These are phyloP conservation scores for Amphibalanus amphitrite DNA, from an alignment of 1,140 invertebrate genomes.

Conservation along the genomic window DNA sequence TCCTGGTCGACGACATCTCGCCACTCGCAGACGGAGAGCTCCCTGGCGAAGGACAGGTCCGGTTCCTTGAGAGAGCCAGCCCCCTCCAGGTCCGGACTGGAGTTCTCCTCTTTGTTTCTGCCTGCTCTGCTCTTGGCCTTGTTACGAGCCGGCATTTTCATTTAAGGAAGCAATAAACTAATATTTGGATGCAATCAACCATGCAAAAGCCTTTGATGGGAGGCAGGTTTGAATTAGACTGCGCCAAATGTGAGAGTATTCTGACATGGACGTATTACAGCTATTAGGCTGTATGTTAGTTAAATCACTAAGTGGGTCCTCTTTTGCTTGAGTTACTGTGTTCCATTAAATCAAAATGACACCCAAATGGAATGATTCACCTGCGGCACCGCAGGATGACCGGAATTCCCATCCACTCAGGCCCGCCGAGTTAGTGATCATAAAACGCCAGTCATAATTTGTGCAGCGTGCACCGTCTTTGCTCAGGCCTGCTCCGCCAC, in stretches of 20 bases:
- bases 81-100: not conserved
- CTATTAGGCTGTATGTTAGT: not conserved
- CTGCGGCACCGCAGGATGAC: not conserved
- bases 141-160: not conserved
- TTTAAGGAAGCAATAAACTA: no score
- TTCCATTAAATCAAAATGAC: not conserved
- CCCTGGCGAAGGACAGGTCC: not conserved
- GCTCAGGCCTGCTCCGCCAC: not conserved
- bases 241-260: not conserved
- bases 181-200: no score
- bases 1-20: not conserved
- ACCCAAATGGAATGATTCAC: not conserved
- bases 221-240: not conserved
- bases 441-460: constrained; percentile 2
- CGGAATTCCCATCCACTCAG: not conserved
- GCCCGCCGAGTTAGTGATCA: not conserved
- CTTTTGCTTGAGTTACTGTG: not conserved
- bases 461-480: not conserved
- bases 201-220: no score
- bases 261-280: not conserved
- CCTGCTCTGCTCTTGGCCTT: not conserved
- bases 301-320: not conserved
- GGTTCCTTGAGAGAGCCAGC: not conserved
- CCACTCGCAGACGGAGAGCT: not conserved
- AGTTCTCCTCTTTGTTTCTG: not conserved